These are phyloP conservation scores for Silurus glanis DNA, from an alignment of 2,113 vertebrate species.

Conservation along the genomic window DNA sequence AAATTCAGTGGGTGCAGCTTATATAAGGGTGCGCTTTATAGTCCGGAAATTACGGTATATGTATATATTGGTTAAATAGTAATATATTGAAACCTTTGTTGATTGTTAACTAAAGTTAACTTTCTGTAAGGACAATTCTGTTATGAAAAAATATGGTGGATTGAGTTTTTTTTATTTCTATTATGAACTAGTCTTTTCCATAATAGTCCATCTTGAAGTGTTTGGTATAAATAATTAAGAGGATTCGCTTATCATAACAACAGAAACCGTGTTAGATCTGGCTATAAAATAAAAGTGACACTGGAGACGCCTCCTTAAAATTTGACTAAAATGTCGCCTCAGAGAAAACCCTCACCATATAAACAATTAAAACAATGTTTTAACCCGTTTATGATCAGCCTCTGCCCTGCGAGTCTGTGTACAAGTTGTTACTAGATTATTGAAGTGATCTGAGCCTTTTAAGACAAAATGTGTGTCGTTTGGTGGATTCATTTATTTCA, in stretches of 20 bases:
- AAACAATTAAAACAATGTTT: neutral
- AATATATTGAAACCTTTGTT: neutral
- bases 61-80: neutral
- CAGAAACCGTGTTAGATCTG: neutral
- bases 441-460: neutral
- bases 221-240: neutral
- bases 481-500: conserved; percentile 38
- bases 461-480: neutral
- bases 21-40: no score
- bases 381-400: neutral
- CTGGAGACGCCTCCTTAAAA: neutral
- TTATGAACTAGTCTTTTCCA: no score
- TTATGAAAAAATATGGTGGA: no score
- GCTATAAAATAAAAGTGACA: neutral
- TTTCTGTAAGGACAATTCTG: no score
- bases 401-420: neutral
- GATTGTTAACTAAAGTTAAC: neutral
- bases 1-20: no score
- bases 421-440: neutral
- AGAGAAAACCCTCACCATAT: neutral
- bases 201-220: neutral
- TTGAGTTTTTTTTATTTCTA: no score
- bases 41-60: neutral
- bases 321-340: neutral
- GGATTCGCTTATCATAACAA: no score